Evolutionary conservation across 2,888 invertebrate genomes (phyloP).

Genomic region (Ceratothoa steindachneri): DNA sequence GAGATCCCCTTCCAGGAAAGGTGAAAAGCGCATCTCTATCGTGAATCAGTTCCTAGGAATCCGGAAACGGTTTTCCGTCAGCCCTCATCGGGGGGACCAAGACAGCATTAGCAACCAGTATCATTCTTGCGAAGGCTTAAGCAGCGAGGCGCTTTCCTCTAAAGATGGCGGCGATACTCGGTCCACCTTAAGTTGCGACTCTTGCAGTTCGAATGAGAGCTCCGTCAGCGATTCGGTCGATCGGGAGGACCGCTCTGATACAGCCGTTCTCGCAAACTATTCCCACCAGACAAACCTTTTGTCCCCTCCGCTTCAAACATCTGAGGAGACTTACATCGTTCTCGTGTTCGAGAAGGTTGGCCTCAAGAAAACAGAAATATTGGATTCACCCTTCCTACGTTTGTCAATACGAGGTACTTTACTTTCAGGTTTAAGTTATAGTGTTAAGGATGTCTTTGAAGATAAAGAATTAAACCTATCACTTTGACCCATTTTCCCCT

Average conservation of each 20-base stretch:
- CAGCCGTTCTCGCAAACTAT: constrained; percentile 30
- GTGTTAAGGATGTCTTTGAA: neutral
- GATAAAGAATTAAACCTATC: no score
- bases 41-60: constrained; percentile 8
- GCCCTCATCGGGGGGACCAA: neutral
- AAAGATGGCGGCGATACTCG: constrained; percentile 11
- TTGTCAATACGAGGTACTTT: constrained; percentile 35
- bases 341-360: constrained; percentile 34
- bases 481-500: no score
- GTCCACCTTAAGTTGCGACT: constrained; percentile 43
- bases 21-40: constrained; percentile 2
- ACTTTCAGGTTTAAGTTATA: neutral
- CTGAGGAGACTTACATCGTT: constrained; percentile 20
- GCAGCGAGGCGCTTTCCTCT: neutral
- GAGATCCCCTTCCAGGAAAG: neutral
- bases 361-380: constrained; percentile 20
- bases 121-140: neutral
- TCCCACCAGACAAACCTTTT: constrained; percentile 19
- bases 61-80: neutral
- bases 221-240: constrained; percentile 10
- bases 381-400: constrained; percentile 34
- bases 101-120: neutral
- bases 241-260: constrained; percentile 25
- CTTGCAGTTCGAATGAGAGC: constrained; percentile 36
- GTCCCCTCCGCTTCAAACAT: constrained; percentile 19